Evolutionary conservation across 2,888 invertebrate genomes (phyloP).

Genomic region (Heliconius ismenius): DNA sequence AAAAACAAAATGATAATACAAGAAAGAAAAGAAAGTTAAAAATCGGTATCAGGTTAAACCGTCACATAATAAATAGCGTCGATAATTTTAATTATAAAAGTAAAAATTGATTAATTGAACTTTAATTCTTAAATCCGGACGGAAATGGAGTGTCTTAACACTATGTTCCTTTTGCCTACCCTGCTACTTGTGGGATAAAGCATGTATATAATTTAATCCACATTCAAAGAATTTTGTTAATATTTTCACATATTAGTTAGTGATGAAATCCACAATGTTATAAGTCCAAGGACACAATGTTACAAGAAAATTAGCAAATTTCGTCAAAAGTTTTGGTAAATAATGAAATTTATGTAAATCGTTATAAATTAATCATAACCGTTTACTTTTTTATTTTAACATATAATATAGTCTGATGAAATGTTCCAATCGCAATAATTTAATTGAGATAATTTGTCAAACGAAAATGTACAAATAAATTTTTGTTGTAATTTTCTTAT

Average conservation of each 20-base stretch:
- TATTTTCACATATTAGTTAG: neutral
- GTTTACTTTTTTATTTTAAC: conserved; percentile 1
- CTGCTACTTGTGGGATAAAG: too few species aligned
- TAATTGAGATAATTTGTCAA: conserved; percentile 13
- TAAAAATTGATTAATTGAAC: too few species aligned
- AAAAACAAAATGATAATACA: too few species aligned
- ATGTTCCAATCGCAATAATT: neutral
- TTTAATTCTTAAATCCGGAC: too few species aligned
- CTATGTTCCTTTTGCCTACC: too few species aligned
- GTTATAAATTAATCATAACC: conserved; percentile 19
- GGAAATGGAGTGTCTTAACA: too few species aligned
- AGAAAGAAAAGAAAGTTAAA: too few species aligned
- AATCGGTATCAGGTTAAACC: too few species aligned
- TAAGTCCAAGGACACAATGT: neutral
- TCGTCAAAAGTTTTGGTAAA: conserved; percentile 4
- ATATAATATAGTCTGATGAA: conserved; percentile 5
- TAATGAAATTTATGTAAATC: conserved; percentile 23
- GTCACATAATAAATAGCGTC: too few species aligned
- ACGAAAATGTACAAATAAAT: neutral
- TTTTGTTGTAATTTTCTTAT: too few species aligned
- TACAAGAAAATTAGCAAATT: conserved; percentile 6
- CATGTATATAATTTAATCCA: neutral
- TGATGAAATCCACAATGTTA: neutral
- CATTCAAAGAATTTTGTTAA: neutral
- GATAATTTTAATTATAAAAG: too few species aligned